These are phyloP conservation scores for Drosophila novamexicana DNA, from an alignment of 1,140 invertebrate genomes.

Conservation along the genomic window DNA sequence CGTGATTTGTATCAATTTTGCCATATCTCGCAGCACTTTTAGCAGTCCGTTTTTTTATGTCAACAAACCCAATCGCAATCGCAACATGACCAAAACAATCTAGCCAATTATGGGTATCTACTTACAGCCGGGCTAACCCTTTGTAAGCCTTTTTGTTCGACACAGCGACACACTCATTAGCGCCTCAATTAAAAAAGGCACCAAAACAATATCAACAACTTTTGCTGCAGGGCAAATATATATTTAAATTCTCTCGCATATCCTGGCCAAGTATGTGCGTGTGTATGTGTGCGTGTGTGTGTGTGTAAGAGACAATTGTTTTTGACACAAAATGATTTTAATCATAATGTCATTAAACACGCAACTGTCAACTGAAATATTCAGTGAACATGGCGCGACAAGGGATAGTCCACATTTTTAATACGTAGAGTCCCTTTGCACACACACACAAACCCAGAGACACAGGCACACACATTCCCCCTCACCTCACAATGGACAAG, in stretches of 20 bases:
- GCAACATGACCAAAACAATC: conserved; percentile 39
- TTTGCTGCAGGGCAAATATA: background rate
- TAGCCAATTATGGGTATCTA: conserved; percentile 43
- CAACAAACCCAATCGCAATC: background rate
- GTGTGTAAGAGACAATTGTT: conserved; percentile 72
- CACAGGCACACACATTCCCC: background rate
- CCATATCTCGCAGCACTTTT: background rate
- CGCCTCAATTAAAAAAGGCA: conserved; percentile 53
- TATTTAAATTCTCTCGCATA: conserved; percentile 33
- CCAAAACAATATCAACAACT: conserved; percentile 46
- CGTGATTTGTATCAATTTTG: background rate
- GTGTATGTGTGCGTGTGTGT: background rate
- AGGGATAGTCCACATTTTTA: conserved; percentile 15
- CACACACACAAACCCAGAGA: background rate
- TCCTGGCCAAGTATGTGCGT: conserved; percentile 4
- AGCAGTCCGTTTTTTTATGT: background rate
- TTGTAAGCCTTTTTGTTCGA: conserved; percentile 40
- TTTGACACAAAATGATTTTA: conserved; percentile 82
- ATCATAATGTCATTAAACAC: conserved; percentile 82
- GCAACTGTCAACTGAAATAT: conserved; percentile 59
- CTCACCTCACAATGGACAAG: conserved; percentile 9
- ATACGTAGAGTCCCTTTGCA: background rate
- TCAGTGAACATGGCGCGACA: conserved; percentile 48
- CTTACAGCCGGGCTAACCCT: conserved; percentile 15
- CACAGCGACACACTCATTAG: conserved; percentile 52